A percentile compares a stretch with the other conserved stretches of the same genome.
These are phyloP conservation scores for Oncorhynchus tshawytscha DNA, from an alignment of 2,113 vertebrate genomes.

Conservation along the genomic window DNA sequence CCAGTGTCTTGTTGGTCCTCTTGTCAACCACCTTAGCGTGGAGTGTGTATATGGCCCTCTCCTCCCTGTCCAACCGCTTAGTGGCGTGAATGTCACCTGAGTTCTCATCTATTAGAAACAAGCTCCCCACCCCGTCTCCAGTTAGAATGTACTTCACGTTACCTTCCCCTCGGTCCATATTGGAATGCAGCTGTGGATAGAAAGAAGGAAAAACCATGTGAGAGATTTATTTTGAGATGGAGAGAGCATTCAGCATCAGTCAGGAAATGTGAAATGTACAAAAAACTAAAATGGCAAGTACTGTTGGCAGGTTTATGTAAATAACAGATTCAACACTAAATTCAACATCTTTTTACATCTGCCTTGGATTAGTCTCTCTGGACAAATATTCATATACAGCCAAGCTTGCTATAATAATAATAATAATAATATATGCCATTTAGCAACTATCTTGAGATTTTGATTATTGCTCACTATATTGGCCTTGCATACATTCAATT, in stretches of 20 bases:
- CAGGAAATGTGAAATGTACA: neutral
- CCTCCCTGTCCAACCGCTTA: conserved; percentile 95
- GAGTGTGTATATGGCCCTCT: conserved; percentile 89
- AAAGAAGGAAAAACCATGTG: too few relatives aligned
- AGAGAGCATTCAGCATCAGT: neutral
- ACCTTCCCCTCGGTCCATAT: conserved; percentile 93
- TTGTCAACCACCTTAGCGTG: conserved; percentile 91
- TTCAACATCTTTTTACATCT: too few relatives aligned
- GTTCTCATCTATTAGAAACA: conserved; percentile 95
- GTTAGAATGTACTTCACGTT: conserved; percentile 93
- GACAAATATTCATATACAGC: too few relatives aligned
- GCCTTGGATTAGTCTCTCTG: too few relatives aligned
- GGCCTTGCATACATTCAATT: too few relatives aligned
- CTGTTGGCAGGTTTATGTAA: too few relatives aligned
- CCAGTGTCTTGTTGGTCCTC: conserved; percentile 86
- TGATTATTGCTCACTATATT: too few relatives aligned
- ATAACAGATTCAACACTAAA: too few relatives aligned
- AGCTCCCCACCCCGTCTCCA: conserved; percentile 91
- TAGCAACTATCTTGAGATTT: too few relatives aligned
- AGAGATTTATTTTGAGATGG: neutral
- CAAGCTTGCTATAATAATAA: too few relatives aligned
- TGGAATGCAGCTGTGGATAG: conserved; percentile 87
- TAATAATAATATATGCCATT: too few relatives aligned
- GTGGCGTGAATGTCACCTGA: conserved; percentile 97
- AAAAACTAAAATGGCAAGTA: neutral